phyloP scores from a whole-genome alignment of 2,113 vertebrate genomes.

The Epinephelus moara region DNA sequence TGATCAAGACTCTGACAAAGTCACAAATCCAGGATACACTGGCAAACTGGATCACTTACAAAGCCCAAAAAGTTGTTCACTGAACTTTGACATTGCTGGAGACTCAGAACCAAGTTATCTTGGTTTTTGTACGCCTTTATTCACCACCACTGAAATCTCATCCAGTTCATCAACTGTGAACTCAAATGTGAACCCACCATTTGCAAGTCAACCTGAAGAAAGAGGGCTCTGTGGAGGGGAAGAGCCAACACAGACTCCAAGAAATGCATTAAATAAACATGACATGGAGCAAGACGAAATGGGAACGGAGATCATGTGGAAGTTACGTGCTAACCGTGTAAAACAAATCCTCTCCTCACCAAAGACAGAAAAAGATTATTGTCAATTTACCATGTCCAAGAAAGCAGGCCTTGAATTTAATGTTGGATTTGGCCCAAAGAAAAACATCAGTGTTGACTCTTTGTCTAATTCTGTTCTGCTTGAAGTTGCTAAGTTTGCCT shows the following conservation, averaged over 20 bases:
- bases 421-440: conserved; percentile 46
- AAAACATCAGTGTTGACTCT: conserved; percentile 17
- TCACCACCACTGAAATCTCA: not conserved
- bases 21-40: not conserved
- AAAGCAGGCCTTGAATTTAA: conserved; percentile 27
- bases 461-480: not conserved
- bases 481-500: conserved; percentile 47
- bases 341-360: conserved; percentile 26
- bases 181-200: not conserved
- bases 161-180: not conserved
- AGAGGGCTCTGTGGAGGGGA: too few relatives aligned
- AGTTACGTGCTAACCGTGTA: conserved; percentile 33
- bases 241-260: too few relatives aligned
- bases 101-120: too few relatives aligned
- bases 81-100: not conserved
- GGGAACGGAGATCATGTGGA: conserved; percentile 23
- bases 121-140: not conserved
- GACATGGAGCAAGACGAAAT: conserved; percentile 18
- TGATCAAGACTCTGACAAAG: not conserved
- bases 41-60: not conserved
- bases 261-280: not conserved
- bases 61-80: not conserved
- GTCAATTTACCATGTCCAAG: not conserved
- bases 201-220: not conserved
- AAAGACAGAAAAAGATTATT: not conserved